phyloP scores from a whole-genome alignment of 1,140 invertebrate genomes.

The Drosophila nannoptera region DNA sequence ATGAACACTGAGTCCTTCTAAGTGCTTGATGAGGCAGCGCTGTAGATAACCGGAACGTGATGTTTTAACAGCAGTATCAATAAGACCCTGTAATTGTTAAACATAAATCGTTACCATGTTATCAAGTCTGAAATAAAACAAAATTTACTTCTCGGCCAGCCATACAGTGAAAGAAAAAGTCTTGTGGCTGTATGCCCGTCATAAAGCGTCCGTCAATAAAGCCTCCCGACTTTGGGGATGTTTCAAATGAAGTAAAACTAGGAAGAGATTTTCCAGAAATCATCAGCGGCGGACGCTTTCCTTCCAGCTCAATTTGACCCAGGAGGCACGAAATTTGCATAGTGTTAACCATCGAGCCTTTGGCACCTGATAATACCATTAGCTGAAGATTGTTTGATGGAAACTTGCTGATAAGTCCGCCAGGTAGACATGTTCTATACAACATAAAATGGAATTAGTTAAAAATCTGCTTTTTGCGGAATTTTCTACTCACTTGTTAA shows the following conservation, averaged over 20 bases:
- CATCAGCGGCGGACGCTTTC: slow-evolving; percentile 96
- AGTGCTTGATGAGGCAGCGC: slow-evolving; percentile 97
- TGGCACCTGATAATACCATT: slow-evolving; percentile 99
- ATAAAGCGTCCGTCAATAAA: slow-evolving; percentile 97
- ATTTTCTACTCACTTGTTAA: slow-evolving; percentile 84
- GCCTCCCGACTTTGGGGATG: slow-evolving; percentile 94
- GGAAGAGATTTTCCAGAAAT: slow-evolving; percentile 93
- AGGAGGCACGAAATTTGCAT: slow-evolving; percentile 98
- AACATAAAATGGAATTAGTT: background rate
- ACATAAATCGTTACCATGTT: background rate
- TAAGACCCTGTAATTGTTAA: slow-evolving; percentile 82
- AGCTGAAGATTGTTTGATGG: slow-evolving; percentile 97
- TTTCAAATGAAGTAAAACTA: slow-evolving; percentile 94
- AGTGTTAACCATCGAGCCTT: slow-evolving; percentile 97
- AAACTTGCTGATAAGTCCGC: slow-evolving; percentile 91
- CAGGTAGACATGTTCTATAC: slow-evolving; percentile 85
- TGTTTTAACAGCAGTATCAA: slow-evolving; percentile 94
- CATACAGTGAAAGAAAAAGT: slow-evolving; percentile 99
- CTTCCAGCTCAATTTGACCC: slow-evolving; percentile 99
- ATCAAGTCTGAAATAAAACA: background rate
- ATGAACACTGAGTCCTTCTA: slow-evolving; percentile 94
- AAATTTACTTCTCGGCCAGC: slow-evolving; percentile 93
- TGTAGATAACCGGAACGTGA: slow-evolving; percentile 98
- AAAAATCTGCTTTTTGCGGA: background rate
- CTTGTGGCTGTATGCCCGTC: slow-evolving; percentile 97